Evolutionary conservation across 1,140 invertebrate species (phyloP), one percentile per base, ranked within the genome.

Genomic region (Zaprionus ghesquierei): DNA sequence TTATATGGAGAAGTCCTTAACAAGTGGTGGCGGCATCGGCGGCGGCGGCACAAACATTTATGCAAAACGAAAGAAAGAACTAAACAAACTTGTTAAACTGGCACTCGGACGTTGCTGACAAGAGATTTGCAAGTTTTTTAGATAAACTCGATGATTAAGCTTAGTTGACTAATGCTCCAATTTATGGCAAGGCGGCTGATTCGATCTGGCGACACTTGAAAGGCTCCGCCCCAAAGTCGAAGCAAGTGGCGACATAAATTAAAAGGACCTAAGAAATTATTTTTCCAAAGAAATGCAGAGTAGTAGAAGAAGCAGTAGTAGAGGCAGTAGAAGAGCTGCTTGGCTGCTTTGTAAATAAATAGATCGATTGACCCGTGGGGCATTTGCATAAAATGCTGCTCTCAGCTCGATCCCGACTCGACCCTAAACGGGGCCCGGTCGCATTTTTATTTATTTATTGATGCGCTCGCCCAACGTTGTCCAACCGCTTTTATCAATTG

Each of bases 361-460:
- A 79, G 79, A 79, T 81, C 75, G 75, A 76, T 82, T 38, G 55
- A 44, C 62, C 69, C 44, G 68, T 25, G 56, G 73, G 66, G 44
- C 68, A 79, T 87, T 87, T 75, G 70, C 76, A 87, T 84, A 87
- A 79, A 84, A 75, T 55, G 70, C 31, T 58, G 59, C 59, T 59
- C 64, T 62, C 66, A 65, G 65, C 53, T 75, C 60, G 59, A 64
- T 61, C 50, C 54, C 54, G 62, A 27, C 20, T 6, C 13, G 35
- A 46, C 33, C 12, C 10, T 10, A 35, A 12, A 22, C 41, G 22
- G 46, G 63, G 69, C 51, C 55, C 38, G 65, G 64, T 51, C 54
- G 53, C 35, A 70, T 79, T 89, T 89, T 89, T 74, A 69, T 87
- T 89, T 82, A 79, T 82, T 79, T 87, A 87, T 87, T 74, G 79